Base-by-base conservation (phyloP, 2,888 invertebrate genomes). In the Cerastis rubricosa region DNA sequence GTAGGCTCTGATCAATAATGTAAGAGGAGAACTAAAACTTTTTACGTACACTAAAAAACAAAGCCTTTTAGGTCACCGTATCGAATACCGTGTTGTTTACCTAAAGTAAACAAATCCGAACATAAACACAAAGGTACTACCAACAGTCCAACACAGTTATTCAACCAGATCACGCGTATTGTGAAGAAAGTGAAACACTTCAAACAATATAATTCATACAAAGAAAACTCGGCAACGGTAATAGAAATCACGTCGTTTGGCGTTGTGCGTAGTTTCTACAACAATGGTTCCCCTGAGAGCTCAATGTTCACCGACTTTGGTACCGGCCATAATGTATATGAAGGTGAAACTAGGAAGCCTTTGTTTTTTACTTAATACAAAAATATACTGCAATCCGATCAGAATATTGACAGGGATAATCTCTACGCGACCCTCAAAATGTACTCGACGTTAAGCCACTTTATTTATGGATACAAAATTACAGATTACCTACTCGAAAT, bases 281-380 rank as follows among this genome's bases (percentile, higher is more conserved):
- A 94, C 94, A 94, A 94, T 94, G 88, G 78, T 78, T 87, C 93
- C 91, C 92, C 71, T 78, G 93, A 92, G 93, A 90, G 86, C 84
- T 65, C 79, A 80, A 82, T 88, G 87, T 88, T 88, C 88, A 81
- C 84, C 75, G 71, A 76, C 77, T 82, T 87, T 85, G 73, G 82
- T 86, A 86, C 86, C 80, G 86, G 87, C 90, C 90, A 91, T 90
- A 91, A 89, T 85, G 71, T 84, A 80, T 81, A 80, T 81, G 81
- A 88, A 90, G 89, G 92, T 91, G 91, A 92, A 91, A 90, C 89
- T 88, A 88, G 87, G 85, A 87, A 90, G 84, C 89, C 87, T 88
- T 92, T 93, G 91, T 92, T 89, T 87, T 81, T 84, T 81, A 83
- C 79, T 80, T 77, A 82, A 76, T 74, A 84, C 79, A 40, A 82